Conservation (phyloP, 1,140 invertebrate genomes). For the Atta texana region DNA sequence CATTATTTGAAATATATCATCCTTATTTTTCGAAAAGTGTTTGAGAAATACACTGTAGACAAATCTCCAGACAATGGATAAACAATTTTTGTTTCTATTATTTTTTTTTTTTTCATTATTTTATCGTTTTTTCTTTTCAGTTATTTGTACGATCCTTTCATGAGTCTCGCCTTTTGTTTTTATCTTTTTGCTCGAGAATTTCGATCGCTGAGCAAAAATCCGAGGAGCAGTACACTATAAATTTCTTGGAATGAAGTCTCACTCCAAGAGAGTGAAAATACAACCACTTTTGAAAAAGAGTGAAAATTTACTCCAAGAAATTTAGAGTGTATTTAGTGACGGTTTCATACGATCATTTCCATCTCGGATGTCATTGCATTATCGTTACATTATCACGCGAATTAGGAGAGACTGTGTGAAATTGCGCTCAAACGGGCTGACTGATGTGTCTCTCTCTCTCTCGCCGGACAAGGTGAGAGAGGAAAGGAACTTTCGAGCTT, state of each 20-base stretch:
- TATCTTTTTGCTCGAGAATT: not conserved
- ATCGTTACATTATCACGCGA: slow-evolving; percentile 10
- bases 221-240: too few relatives aligned
- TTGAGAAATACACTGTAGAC: not conserved
- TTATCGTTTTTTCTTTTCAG: not conserved
- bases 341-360: slow-evolving; percentile 39
- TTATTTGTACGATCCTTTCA: too few relatives aligned
- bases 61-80: not conserved
- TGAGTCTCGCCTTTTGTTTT: not conserved
- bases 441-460: slow-evolving; percentile 38
- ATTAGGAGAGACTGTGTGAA: slow-evolving; percentile 5
- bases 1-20: slow-evolving; percentile 10
- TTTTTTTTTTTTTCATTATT: not conserved
- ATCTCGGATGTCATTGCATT: slow-evolving; percentile 31
- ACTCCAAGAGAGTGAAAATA: too few relatives aligned
- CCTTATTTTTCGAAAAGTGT: slow-evolving; percentile 20
- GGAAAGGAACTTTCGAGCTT: slow-evolving; percentile 67
- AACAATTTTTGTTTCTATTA: not conserved
- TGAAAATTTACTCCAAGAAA: too few relatives aligned
- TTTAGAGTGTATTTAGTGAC: not conserved
- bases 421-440: slow-evolving; percentile 43
- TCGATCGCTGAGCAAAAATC: not conserved
- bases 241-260: too few relatives aligned
- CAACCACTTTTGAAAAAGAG: too few relatives aligned
- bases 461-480: slow-evolving; percentile 1